phyloP scores from a whole-genome alignment of 2,113 vertebrate species.

The Ageneiosus marmoratus region DNA sequence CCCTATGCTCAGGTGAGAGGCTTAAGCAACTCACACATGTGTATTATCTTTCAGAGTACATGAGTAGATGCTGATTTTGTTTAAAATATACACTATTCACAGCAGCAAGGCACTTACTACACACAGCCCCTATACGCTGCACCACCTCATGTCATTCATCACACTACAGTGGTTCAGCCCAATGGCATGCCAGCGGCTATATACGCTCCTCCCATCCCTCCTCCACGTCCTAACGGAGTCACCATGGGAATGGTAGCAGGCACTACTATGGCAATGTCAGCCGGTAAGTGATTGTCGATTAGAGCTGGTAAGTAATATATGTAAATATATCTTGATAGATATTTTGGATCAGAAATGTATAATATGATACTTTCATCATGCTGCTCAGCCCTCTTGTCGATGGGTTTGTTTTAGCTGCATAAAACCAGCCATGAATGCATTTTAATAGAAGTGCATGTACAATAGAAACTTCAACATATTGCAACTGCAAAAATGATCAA shows the following conservation, averaged over 20 bases:
- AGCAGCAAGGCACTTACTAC: constrained; percentile 94
- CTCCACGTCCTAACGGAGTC: constrained; percentile 82
- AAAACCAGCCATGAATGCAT: neutral
- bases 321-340: neutral
- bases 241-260: constrained; percentile 98
- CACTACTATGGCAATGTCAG: constrained; percentile 99
- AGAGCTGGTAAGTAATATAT: neutral
- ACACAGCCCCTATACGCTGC: constrained; percentile 97
- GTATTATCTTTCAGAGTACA: neutral
- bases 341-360: neutral
- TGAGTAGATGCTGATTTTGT: neutral
- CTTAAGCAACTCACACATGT: neutral
- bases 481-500: too few species aligned
- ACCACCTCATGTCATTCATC: constrained; percentile 97
- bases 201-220: constrained; percentile 85
- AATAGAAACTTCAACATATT: too few species aligned
- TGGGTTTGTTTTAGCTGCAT: neutral
- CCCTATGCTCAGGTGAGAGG: constrained; percentile 89
- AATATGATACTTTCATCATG: neutral
- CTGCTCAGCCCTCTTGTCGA: neutral
- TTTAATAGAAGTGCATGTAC: too few species aligned
- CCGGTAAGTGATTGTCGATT: constrained; percentile 74
- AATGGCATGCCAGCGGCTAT: constrained; percentile 96
- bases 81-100: constrained; percentile 53
- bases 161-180: constrained; percentile 98